Evolutionary conservation across 2,113 vertebrate genomes (phyloP).

Genomic region (Sceloporus undulatus): DNA sequence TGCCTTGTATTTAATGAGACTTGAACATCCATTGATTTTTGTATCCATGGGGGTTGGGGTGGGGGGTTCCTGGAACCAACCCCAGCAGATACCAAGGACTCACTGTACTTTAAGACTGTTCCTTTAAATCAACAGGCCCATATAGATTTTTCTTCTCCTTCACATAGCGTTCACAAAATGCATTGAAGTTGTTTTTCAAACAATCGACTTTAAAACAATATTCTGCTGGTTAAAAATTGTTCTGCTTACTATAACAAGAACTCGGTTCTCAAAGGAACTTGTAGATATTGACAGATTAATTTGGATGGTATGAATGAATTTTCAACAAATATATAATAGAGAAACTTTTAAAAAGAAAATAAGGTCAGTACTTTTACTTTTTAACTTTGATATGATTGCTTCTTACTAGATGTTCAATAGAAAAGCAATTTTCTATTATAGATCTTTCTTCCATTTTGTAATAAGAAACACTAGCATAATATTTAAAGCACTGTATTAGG

Average conservation of each 20-base stretch:
- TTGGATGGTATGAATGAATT: not conserved
- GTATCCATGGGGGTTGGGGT: no score
- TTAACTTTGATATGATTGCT: not conserved
- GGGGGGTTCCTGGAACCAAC: no score
- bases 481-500: not conserved
- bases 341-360: not conserved
- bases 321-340: not conserved
- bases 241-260: not conserved
- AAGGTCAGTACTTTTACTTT: not conserved
- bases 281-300: not conserved
- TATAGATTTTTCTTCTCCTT: not conserved
- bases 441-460: not conserved
- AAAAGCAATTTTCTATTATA: not conserved
- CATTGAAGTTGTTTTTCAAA: not conserved
- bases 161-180: not conserved
- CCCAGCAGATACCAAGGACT: no score
- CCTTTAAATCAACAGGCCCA: no score
- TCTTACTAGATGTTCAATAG: not conserved
- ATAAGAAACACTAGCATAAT: not conserved
- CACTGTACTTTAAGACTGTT: no score
- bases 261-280: not conserved
- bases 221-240: not conserved
- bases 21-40: no score
- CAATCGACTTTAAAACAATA: not conserved
- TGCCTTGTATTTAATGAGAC: no score